phyloP scores from a whole-genome alignment of 2,797 vertebrate species.

The Sarcophilus harrisii region DNA sequence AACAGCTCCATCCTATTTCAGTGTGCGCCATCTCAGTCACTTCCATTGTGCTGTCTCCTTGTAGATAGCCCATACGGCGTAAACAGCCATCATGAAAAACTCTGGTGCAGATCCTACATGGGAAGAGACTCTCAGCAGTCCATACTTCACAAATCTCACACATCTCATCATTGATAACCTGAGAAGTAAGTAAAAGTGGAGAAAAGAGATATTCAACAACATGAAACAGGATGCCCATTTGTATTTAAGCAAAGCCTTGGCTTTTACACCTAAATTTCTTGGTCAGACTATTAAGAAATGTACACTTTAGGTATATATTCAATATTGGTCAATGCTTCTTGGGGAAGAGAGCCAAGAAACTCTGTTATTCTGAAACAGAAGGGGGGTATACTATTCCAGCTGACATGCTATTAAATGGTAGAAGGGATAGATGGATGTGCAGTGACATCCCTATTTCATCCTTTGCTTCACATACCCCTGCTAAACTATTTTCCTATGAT shows the following conservation, averaged over 20 bases:
- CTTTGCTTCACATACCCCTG: background rate
- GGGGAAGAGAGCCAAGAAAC: background rate
- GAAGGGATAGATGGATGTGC: background rate
- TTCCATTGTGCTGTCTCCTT: constrained; percentile 88
- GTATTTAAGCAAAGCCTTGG: constrained; percentile 13
- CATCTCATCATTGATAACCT: constrained; percentile 94
- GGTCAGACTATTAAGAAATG: background rate
- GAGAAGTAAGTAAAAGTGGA: constrained; percentile 53
- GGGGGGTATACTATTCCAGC: background rate
- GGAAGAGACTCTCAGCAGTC: constrained; percentile 96
- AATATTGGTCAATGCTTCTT: constrained; percentile 9
- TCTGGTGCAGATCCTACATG: constrained; percentile 93
- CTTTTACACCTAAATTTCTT: background rate
- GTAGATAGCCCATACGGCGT: constrained; percentile 93
- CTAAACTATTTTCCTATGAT: background rate
- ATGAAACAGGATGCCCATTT: background rate
- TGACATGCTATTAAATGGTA: background rate
- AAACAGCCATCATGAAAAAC: constrained; percentile 97
- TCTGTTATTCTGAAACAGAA: background rate
- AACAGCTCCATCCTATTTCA: constrained; percentile 96
- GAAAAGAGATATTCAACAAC: background rate
- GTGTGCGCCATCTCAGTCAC: constrained; percentile 93
- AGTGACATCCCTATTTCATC: background rate
- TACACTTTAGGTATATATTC: constrained; percentile 8
- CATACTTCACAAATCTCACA: constrained; percentile 98